A percentile compares a stretch with the other conserved stretches of the same genome.
phyloP scores from a whole-genome alignment of 2,797 vertebrate species.

The Tinamus major region DNA sequence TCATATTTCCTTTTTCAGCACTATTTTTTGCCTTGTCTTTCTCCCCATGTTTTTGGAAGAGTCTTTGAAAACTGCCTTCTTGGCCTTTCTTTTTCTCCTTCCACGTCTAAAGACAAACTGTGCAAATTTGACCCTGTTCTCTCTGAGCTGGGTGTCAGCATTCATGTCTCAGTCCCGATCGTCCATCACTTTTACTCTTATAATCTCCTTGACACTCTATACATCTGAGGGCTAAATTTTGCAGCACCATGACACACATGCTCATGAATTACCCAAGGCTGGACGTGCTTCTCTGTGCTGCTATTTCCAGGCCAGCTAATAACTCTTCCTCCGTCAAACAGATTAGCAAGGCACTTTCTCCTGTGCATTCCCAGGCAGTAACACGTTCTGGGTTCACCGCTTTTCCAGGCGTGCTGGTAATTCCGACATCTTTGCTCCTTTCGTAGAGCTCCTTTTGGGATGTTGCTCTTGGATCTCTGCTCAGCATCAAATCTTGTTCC shows the following conservation, averaged over 20 bases:
- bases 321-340: not conserved
- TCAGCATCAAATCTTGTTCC: not conserved
- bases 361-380: fast-evolving
- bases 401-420: fast-evolving
- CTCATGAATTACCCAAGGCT: not conserved
- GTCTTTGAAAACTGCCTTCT: not conserved
- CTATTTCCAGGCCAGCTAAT: not conserved
- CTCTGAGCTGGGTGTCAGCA: not conserved
- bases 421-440: not conserved
- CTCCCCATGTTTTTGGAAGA: not conserved
- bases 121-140: not conserved
- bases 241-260: not conserved
- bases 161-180: not conserved
- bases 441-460: not conserved
- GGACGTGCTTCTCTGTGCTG: not conserved
- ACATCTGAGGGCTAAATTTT: not conserved
- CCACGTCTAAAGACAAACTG: not conserved
- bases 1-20: not conserved
- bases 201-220: not conserved
- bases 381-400: not conserved
- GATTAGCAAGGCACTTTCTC: not conserved
- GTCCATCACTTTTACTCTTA: not conserved
- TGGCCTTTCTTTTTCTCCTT: not conserved
- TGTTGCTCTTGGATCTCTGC: not conserved
- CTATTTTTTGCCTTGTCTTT: not conserved